Evolutionary conservation across 2,888 invertebrate species (phyloP), one percentile per base, ranked within the genome.

Genomic region (Urechis unicinctus): DNA sequence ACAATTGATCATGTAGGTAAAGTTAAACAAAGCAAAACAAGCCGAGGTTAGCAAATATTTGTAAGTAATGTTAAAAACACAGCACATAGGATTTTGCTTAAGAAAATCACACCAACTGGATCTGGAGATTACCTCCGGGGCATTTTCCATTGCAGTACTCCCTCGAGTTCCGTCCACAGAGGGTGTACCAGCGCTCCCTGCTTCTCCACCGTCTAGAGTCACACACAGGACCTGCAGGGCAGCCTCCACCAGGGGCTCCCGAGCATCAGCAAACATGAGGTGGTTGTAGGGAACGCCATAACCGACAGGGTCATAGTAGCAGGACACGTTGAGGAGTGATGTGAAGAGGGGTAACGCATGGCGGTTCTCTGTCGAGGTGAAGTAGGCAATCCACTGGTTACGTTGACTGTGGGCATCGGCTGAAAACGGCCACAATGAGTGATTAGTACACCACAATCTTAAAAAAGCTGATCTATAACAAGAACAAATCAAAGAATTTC

Each of bases 271-370:
- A 76, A 97, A 97, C 58, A 98, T 79, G 49, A 98, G 83, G 77
- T 98, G 97, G 82, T 99, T 99, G 81, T 99, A 98, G 0, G 98
- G 98, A 50, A 85, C 69, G 1, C 97, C 97, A 62, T 94, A 85
- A 0, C 98, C 97, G n/a, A 95, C 92, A 0, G 98, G 98, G 81
- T 98, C 95, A 78, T 98, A 98, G 0, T 94, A 89, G 75, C 94
- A 95, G 6, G 97, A 92, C 0, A 93, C 88, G 81, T 99, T 99
- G 65, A 99, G 80, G 17, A 99, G 82, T 0, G 97, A 97, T 0
- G 98, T 99, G 80, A 99, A 99, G 78, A 98, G 84, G 0, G 98
- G 98, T 60, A 98, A 80, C 0, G 96, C 97, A 81, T 98, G 97
- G 0, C 86, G 74, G 73, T 85, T 85, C 65, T 85, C 84, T 48